phyloP scores from a whole-genome alignment of 2,113 vertebrate genomes.

The Myanophis thanlyinensis region DNA sequence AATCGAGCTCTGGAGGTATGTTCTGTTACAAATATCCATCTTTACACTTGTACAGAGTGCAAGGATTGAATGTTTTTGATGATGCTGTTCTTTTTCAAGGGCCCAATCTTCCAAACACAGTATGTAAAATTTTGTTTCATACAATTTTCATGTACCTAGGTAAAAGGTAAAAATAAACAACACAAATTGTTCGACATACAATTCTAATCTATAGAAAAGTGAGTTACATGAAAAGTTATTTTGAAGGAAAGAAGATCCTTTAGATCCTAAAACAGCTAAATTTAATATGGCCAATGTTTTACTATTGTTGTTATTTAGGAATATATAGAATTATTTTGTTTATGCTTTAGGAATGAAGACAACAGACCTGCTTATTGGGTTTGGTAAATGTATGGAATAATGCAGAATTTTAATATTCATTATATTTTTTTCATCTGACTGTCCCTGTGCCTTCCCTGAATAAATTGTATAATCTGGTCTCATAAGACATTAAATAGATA shows the following conservation, averaged over 20 bases:
- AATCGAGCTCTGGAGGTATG: background rate
- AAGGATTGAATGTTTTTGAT: background rate
- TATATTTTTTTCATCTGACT: background rate
- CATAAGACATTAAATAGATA: constrained; percentile 1
- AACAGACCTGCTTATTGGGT: background rate
- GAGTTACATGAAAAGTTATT: background rate
- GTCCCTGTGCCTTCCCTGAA: background rate
- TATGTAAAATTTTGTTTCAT: background rate
- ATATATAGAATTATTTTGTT: background rate
- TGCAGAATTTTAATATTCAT: rapidly evolving
- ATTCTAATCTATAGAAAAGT: background rate
- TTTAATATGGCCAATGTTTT: background rate
- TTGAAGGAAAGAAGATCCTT: background rate
- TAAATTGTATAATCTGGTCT: background rate
- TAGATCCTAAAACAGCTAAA: background rate
- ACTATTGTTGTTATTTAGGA: background rate
- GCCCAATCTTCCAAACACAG: background rate
- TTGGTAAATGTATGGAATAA: background rate
- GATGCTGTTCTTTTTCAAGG: background rate
- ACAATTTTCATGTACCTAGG: background rate
- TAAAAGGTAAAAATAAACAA: background rate
- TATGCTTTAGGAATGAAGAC: background rate
- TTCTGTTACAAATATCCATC: background rate
- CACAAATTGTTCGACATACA: background rate
- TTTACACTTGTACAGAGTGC: background rate